phyloP scores from a whole-genome alignment of 2,888 invertebrate species.

The Lasioglossum villosulum region DNA sequence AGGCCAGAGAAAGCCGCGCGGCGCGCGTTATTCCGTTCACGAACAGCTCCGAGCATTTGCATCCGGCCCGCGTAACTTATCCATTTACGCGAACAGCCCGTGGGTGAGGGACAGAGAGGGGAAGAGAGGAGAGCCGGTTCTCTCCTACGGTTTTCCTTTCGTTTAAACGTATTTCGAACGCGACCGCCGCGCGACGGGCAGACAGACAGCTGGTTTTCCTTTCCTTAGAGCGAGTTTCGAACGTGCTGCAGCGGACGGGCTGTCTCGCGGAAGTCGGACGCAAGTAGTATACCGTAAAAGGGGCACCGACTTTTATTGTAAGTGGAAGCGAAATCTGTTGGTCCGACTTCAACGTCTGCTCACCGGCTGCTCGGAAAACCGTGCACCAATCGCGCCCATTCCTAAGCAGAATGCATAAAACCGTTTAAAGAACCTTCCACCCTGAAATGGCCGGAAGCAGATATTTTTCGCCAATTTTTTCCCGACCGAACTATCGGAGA shows the following conservation, averaged over 20 bases:
- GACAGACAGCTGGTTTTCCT: not conserved
- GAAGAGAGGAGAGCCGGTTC: not conserved
- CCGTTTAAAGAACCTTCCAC: slow-evolving; percentile 2
- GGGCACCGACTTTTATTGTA: slow-evolving; percentile 18
- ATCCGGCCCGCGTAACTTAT: slow-evolving; percentile 33
- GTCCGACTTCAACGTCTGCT: slow-evolving; percentile 14
- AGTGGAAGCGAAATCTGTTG: slow-evolving; percentile 14
- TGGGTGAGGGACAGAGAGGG: not conserved
- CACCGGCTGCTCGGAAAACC: not conserved
- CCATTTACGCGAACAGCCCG: slow-evolving; percentile 36
- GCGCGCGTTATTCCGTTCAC: slow-evolving; percentile 28
- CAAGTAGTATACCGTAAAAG: slow-evolving; percentile 18
- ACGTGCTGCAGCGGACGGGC: slow-evolving; percentile 17
- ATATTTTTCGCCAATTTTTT: not conserved
- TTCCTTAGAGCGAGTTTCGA: not conserved
- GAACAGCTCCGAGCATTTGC: slow-evolving; percentile 39
- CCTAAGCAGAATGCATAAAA: not conserved
- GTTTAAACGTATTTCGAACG: slow-evolving; percentile 14
- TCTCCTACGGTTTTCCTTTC: slow-evolving; percentile 7
- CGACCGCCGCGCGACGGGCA: not conserved
- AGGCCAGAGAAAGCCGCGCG: slow-evolving; percentile 8
- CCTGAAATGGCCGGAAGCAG: not conserved
- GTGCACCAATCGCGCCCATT: not conserved
- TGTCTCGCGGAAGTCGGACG: slow-evolving; percentile 17
- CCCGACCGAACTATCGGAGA: not conserved